phyloP scores from a whole-genome alignment of 2,113 vertebrate genomes.

The Sebastes schlegelii region DNA sequence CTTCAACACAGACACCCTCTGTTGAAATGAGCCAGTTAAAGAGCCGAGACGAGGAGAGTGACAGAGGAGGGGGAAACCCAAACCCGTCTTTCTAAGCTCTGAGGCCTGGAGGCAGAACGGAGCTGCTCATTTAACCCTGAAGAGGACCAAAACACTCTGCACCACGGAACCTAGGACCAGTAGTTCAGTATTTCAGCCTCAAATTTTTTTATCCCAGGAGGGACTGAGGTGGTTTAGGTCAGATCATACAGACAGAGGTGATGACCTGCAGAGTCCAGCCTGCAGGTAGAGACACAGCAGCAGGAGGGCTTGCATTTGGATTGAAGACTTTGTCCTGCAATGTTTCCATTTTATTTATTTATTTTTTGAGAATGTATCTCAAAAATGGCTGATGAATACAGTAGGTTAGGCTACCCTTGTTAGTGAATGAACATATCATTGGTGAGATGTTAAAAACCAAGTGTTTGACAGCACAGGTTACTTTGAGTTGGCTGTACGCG shows the following conservation, averaged over 20 bases:
- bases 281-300: slow-evolving; percentile 3
- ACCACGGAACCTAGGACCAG: slow-evolving; percentile 22
- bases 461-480: slow-evolving; percentile 2
- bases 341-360: slow-evolving; percentile 34
- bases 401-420: slow-evolving; percentile 7
- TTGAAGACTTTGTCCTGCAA: slow-evolving; percentile 44
- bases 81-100: slow-evolving; percentile 4
- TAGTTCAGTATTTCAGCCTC: slow-evolving; percentile 49
- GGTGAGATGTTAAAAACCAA: slow-evolving; percentile 16
- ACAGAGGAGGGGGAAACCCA: not conserved
- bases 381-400: slow-evolving; percentile 11
- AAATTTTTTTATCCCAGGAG: slow-evolving; percentile 23
- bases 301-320: slow-evolving; percentile 26
- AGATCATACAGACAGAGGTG: not conserved
- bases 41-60: slow-evolving; percentile 5
- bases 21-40: slow-evolving; percentile 76
- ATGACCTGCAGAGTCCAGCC: not conserved
- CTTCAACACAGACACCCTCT: slow-evolving; percentile 95
- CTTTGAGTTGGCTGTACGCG: slow-evolving; percentile 9
- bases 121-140: slow-evolving; percentile 28
- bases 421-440: slow-evolving; percentile 14
- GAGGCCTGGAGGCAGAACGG: not conserved
- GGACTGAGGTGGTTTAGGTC: not conserved
- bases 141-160: slow-evolving; percentile 51
- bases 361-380: slow-evolving; percentile 34